phyloP scores from a whole-genome alignment of 2,888 invertebrate genomes.

The Athalia rosae region DNA sequence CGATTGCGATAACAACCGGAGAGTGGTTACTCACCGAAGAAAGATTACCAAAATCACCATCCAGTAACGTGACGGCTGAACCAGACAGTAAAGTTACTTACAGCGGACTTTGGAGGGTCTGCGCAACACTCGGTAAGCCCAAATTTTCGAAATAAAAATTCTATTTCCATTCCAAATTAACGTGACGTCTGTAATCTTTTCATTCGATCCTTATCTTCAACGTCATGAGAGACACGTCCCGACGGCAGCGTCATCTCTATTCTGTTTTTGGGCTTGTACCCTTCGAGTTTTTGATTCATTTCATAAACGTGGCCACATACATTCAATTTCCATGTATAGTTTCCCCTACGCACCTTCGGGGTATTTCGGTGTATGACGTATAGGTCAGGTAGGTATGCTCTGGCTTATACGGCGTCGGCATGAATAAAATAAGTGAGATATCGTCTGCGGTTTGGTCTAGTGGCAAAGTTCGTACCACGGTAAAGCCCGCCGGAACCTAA shows the following conservation, averaged over 20 bases:
- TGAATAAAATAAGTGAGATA: conserved; percentile 40
- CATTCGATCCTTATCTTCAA: too few species aligned
- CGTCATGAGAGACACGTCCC: too few species aligned
- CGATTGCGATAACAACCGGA: conserved; percentile 84
- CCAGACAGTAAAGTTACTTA: conserved; percentile 85
- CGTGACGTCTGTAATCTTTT: background rate
- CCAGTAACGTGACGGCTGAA: conserved; percentile 83
- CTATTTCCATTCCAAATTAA: background rate
- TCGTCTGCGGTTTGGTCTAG: conserved; percentile 40
- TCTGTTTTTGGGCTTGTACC: too few species aligned
- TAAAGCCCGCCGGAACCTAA: background rate
- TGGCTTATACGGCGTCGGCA: conserved; percentile 28
- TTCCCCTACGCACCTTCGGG: background rate
- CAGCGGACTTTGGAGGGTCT: conserved; percentile 88
- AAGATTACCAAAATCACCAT: conserved; percentile 83
- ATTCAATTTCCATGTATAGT: conserved; percentile 15
- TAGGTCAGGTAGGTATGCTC: background rate
- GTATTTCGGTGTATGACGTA: conserved; percentile 29
- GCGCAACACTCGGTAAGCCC: conserved; percentile 86
- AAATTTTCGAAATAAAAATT: background rate
- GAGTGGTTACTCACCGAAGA: conserved; percentile 93
- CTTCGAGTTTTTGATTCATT: too few species aligned
- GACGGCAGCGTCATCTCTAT: too few species aligned
- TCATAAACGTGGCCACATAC: conserved; percentile 18
- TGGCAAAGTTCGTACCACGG: conserved; percentile 30